Percentiles rank a stretch among this genome's conserved stretches.
phyloP scores from a whole-genome alignment of 2,113 vertebrate genomes.

The Morphnarchus princeps region DNA sequence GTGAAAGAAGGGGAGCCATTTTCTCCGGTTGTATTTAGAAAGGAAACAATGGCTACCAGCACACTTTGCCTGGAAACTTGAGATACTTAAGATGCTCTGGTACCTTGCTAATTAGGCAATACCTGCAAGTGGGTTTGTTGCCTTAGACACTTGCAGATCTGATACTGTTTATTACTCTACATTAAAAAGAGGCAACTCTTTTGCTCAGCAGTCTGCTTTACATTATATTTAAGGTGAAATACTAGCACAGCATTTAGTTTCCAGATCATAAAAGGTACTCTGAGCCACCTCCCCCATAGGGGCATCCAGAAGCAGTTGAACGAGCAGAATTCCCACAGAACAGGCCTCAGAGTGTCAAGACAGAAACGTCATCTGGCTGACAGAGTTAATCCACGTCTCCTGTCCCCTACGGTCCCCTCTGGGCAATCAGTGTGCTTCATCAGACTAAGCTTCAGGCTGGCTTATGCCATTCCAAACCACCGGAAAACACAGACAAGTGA shows the following conservation, averaged over 20 bases:
- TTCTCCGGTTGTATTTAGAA: neutral
- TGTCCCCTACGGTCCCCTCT: neutral
- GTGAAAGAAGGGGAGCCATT: neutral
- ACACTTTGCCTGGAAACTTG: neutral
- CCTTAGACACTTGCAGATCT: neutral
- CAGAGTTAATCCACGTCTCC: neutral
- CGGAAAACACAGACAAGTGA: neutral
- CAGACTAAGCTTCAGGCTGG: neutral
- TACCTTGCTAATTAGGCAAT: neutral
- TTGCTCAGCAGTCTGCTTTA: neutral
- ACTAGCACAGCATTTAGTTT: neutral
- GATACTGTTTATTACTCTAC: neutral
- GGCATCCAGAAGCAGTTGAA: neutral
- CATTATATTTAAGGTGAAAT: neutral
- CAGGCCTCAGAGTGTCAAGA: rapidly evolving
- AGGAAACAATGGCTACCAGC: neutral
- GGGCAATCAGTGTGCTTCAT: neutral
- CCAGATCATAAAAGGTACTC: neutral
- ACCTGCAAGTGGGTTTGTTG: neutral
- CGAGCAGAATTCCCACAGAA: neutral
- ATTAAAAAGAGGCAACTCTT: neutral
- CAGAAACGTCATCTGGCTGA: neutral
- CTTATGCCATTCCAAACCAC: neutral
- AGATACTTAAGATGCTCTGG: neutral
- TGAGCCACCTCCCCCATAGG: neutral